Evolutionary conservation across 2,797 vertebrate species (phyloP).

Genomic region (Megalops cyprinoides): DNA sequence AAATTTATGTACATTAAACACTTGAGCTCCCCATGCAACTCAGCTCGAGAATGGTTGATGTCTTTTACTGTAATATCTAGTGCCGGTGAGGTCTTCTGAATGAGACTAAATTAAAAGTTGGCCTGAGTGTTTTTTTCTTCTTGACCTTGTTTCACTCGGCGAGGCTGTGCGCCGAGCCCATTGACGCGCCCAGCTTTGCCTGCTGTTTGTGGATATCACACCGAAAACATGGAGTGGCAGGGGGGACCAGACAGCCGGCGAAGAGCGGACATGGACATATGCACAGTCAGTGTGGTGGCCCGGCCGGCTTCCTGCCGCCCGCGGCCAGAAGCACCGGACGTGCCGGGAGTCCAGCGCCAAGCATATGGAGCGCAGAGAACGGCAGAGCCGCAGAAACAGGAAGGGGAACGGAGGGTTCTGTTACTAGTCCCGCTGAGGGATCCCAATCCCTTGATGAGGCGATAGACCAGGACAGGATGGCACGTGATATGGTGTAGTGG

Average conservation of each 20-base stretch:
- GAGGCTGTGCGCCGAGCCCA: too few species aligned
- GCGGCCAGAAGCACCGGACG: conserved; percentile 37
- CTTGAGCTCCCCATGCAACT: too few species aligned
- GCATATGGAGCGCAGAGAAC: conserved; percentile 34
- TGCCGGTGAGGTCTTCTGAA: too few species aligned
- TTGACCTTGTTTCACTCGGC: too few species aligned
- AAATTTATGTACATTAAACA: too few species aligned
- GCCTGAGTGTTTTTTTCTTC: too few species aligned
- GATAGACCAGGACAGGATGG: too few species aligned
- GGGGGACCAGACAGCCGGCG: conserved; percentile 44
- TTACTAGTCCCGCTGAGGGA: conserved; percentile 1
- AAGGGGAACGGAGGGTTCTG: conserved; percentile 20
- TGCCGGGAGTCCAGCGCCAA: conserved; percentile 39
- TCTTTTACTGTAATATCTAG: too few species aligned
- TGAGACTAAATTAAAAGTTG: too few species aligned
- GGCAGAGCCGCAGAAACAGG: conserved; percentile 29
- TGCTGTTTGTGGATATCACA: background rate
- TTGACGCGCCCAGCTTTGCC: conserved; percentile 6
- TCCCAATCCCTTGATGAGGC: too few species aligned
- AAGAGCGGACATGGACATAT: conserved; percentile 45
- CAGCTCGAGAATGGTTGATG: too few species aligned
- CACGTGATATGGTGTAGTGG: too few species aligned
- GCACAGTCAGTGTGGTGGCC: conserved; percentile 40
- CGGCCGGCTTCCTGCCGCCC: conserved; percentile 45
- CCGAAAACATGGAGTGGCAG: conserved; percentile 1